Evolutionary conservation across 2,113 vertebrate genomes (phyloP).

Genomic region (Eulemur macaco): DNA sequence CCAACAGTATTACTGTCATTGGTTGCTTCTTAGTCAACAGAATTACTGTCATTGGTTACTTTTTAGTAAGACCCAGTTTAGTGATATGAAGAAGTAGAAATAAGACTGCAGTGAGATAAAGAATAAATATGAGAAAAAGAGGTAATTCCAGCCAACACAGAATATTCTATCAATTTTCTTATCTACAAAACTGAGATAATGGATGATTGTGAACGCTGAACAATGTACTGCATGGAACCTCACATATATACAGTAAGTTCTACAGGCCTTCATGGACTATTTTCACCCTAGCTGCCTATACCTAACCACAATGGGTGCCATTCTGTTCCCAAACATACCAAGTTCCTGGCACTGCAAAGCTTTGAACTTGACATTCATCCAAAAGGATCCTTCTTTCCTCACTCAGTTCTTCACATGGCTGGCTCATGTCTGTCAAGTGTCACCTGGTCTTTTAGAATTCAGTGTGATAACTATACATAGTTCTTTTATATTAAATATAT

Average conservation of each 20-base stretch:
- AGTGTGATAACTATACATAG: not conserved
- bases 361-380: not conserved
- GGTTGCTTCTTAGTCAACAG: not conserved
- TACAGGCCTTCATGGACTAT: not conserved
- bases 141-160: not conserved
- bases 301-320: not conserved
- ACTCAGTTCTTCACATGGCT: not conserved
- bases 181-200: not conserved
- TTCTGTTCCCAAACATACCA: not conserved
- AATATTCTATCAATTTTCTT: not conserved
- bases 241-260: not conserved
- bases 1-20: not conserved
- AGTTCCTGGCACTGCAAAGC: not conserved
- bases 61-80: not conserved
- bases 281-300: not conserved
- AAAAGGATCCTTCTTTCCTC: not conserved
- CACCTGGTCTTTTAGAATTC: slow-evolving; percentile 34
- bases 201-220: not conserved
- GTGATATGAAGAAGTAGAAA: not conserved
- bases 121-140: not conserved
- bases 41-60: not conserved
- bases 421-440: not conserved
- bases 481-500: slow-evolving; percentile 44
- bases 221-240: not conserved
- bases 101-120: not conserved